A percentile compares a stretch with the other conserved stretches of the same genome.
phyloP scores from a whole-genome alignment of 2,888 invertebrate species.

The Halocaridina rubra region DNA sequence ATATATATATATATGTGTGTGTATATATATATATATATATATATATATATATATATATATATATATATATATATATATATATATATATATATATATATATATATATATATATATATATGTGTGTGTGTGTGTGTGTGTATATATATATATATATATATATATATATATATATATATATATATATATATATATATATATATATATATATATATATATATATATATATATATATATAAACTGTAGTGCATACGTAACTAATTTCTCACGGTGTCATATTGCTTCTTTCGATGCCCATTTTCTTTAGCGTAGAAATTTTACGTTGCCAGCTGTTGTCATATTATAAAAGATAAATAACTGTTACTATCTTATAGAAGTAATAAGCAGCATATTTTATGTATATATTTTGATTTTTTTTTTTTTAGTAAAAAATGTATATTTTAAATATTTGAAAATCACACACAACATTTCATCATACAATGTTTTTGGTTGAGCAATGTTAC shows the following conservation, averaged over 20 bases:
- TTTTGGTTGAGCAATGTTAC: neutral
- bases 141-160: neutral
- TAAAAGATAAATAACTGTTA: too few species aligned
- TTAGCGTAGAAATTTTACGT: too few species aligned
- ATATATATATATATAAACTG: neutral
- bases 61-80: neutral
- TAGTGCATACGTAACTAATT: too few species aligned
- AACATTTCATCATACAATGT: neutral
- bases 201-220: neutral
- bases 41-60: neutral
- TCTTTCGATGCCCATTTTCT: too few species aligned
- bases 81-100: neutral
- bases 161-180: neutral
- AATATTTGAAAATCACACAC: too few species aligned
- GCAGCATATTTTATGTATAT: too few species aligned
- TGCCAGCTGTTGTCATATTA: too few species aligned
- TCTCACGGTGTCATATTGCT: too few species aligned
- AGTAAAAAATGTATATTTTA: too few species aligned
- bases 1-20: neutral
- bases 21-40: neutral
- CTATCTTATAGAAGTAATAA: too few species aligned
- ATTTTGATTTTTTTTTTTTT: too few species aligned
- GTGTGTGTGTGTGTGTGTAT: neutral
- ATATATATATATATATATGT: neutral
- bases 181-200: neutral